Evolutionary conservation across 2,113 vertebrate genomes (phyloP).

Genomic region (Lipophrys pholis): DNA sequence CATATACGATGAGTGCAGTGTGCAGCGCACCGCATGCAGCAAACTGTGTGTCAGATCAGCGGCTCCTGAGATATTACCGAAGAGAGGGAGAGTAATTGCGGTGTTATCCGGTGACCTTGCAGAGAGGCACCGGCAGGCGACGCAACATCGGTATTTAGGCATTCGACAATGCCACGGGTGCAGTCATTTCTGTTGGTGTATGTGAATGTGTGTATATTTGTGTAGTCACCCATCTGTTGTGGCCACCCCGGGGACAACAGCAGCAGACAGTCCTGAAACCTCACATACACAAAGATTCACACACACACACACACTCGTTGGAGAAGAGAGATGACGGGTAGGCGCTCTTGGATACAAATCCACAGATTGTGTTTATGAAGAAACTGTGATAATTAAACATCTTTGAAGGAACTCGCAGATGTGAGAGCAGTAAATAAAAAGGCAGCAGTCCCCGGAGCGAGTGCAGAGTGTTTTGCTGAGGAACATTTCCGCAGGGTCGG

Average conservation of each 20-base stretch:
- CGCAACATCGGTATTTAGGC: conserved; percentile 56
- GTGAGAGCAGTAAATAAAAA: conserved; percentile 38
- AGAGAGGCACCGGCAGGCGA: conserved; percentile 45
- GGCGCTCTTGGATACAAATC: conserved; percentile 17
- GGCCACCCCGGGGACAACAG: conserved; percentile 38
- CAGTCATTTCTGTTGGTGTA: conserved; percentile 34
- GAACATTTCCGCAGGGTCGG: conserved; percentile 33
- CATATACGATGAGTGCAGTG: background rate
- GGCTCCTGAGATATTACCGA: conserved; percentile 1
- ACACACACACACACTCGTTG: background rate
- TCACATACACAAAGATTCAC: conserved; percentile 5
- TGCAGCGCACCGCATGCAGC: conserved; percentile 5
- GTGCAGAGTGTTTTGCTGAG: conserved; percentile 3
- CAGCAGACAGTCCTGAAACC: conserved; percentile 41
- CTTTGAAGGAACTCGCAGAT: conserved; percentile 16
- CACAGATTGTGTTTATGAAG: conserved; percentile 52
- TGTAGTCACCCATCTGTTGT: conserved; percentile 59
- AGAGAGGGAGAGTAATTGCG: conserved; percentile 15
- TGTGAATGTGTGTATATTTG: conserved; percentile 26
- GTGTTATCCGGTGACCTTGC: conserved; percentile 57
- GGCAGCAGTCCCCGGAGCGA: background rate
- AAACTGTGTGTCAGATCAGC: background rate
- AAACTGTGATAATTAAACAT: conserved; percentile 54
- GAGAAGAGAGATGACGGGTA: conserved; percentile 1
- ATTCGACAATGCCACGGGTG: conserved; percentile 49